Percentiles rank a stretch among this genome's conserved stretches.
These are phyloP conservation scores for Luscinia megarhynchos DNA, from an alignment of 2,797 vertebrate genomes.

Conservation along the genomic window DNA sequence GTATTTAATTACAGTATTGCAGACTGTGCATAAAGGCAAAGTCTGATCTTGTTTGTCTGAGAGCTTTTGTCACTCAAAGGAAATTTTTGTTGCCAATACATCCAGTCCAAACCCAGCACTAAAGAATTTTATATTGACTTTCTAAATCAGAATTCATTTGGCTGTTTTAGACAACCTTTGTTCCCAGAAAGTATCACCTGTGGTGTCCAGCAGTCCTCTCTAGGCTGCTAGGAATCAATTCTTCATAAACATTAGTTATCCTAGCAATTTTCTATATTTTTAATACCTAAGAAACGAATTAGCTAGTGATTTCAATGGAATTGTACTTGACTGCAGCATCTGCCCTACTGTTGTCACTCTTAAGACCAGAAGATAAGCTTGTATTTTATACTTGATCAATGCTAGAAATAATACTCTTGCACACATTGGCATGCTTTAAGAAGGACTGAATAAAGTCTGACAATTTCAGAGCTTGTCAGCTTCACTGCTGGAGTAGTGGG, in stretches of 20 bases:
- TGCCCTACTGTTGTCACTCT: neutral
- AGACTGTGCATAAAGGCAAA: neutral
- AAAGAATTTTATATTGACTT: neutral
- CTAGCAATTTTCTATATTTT: neutral
- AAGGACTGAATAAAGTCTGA: neutral
- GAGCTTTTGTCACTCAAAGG: neutral
- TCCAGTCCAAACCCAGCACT: neutral
- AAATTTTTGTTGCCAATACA: neutral
- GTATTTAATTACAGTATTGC: neutral
- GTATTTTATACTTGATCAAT: neutral
- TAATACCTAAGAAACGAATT: neutral
- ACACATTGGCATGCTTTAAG: neutral
- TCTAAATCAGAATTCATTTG: neutral
- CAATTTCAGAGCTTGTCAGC: neutral
- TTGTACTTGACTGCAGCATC: neutral
- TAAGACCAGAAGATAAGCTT: neutral
- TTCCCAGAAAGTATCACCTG: neutral
- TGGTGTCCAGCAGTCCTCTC: neutral
- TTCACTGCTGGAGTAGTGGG: neutral
- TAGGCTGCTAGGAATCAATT: neutral
- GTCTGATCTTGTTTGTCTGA: neutral
- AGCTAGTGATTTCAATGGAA: neutral
- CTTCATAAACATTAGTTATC: neutral
- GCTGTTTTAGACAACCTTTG: neutral
- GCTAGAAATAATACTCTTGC: neutral